Evolutionary conservation across 2,797 vertebrate species (phyloP).

Genomic region (Helarctos malayanus): DNA sequence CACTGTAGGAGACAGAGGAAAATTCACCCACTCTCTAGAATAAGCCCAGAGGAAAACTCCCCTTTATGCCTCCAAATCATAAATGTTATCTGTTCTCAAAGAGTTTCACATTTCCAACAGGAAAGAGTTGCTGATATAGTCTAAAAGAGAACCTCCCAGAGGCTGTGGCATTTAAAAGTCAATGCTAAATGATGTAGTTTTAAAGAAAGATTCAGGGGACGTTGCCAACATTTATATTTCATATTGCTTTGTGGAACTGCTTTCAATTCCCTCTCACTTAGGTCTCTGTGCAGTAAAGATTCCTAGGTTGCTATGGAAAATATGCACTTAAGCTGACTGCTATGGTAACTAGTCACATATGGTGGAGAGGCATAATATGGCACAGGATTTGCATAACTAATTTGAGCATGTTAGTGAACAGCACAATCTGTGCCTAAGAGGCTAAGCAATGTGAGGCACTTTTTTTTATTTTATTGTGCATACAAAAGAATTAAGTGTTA

Average conservation of each 20-base stretch:
- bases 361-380: conserved; percentile 81
- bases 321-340: conserved; percentile 82
- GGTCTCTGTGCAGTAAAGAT: conserved; percentile 85
- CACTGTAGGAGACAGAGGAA: neutral
- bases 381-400: conserved; percentile 87
- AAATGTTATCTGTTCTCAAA: conserved; percentile 68
- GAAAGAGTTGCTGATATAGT: conserved; percentile 67
- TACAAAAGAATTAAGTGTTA: neutral
- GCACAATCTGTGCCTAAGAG: conserved; percentile 74
- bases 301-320: conserved; percentile 89
- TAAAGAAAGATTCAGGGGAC: conserved; percentile 63
- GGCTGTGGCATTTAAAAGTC: conserved; percentile 84
- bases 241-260: conserved; percentile 71
- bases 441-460: conserved; percentile 31
- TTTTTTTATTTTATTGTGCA: conserved; percentile 37
- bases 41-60: neutral
- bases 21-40: neutral
- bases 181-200: conserved; percentile 72
- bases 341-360: conserved; percentile 88
- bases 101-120: conserved; percentile 59
- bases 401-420: conserved; percentile 79
- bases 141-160: conserved; percentile 69
- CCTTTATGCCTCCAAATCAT: conserved; percentile 16
- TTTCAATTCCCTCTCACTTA: conserved; percentile 67
- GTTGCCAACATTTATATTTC: conserved; percentile 81